Percentiles rank a stretch among this genome's conserved stretches.
phyloP scores from a whole-genome alignment of 2,888 invertebrate genomes.

The Salticus scenicus region DNA sequence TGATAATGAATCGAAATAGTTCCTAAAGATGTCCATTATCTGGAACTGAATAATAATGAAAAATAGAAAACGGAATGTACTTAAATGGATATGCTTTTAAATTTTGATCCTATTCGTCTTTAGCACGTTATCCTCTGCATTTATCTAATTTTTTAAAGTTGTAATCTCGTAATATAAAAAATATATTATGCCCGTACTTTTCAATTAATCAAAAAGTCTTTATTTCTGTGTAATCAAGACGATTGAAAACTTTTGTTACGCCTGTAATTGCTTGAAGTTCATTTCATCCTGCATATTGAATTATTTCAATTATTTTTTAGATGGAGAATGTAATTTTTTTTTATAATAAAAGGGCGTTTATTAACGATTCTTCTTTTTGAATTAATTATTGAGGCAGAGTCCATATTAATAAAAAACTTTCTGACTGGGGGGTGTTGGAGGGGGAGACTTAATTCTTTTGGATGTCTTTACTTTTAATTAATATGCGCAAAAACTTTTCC shows the following conservation, averaged over 20 bases:
- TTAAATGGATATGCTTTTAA: neutral
- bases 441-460: conserved; percentile 51
- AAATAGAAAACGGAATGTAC: neutral
- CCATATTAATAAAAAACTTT: conserved; percentile 41
- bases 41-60: neutral
- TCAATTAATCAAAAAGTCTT: conserved; percentile 42
- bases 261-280: conserved; percentile 60
- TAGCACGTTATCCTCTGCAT: neutral
- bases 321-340: conserved; percentile 49
- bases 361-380: conserved; percentile 47
- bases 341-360: conserved; percentile 60
- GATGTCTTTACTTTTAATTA: conserved; percentile 69
- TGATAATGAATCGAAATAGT: neutral
- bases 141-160: neutral
- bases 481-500: conserved; percentile 65
- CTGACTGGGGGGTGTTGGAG: conserved; percentile 19
- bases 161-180: neutral
- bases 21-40: neutral
- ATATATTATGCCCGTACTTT: conserved; percentile 1
- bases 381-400: conserved; percentile 65
- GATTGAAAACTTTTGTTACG: conserved; percentile 52
- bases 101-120: neutral
- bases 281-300: conserved; percentile 51
- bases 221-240: conserved; percentile 50
- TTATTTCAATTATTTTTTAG: conserved; percentile 61